Evolutionary conservation across 2,888 invertebrate species (phyloP).

Genomic region (Iphiclides podalirius): DNA sequence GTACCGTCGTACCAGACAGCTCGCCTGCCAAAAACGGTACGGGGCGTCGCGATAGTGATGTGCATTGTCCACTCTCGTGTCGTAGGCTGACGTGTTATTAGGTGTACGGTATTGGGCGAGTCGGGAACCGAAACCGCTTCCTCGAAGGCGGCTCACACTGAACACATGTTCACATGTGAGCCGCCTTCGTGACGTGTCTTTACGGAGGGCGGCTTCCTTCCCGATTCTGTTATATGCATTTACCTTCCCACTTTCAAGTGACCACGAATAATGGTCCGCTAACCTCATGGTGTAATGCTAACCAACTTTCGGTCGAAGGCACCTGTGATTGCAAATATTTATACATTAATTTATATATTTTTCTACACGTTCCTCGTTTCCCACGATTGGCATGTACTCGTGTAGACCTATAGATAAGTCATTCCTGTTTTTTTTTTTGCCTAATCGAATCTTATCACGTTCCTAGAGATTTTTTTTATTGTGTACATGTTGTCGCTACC

Average conservation of each 20-base stretch:
- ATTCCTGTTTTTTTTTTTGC: constrained; percentile 64
- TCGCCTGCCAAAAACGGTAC: no score
- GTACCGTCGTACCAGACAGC: no score
- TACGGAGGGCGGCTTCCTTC: constrained; percentile 45
- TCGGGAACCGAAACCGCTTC: no score
- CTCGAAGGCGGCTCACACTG: no score
- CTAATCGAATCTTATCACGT: not conserved
- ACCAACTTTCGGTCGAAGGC: no score
- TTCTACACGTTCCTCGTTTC: constrained; percentile 18
- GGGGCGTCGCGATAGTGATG: constrained; percentile 26
- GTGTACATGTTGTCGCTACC: no score
- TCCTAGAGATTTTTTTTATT: no score
- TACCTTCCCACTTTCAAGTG: constrained; percentile 34
- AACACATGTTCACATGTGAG: no score
- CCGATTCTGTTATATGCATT: constrained; percentile 49
- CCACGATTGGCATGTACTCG: constrained; percentile 33
- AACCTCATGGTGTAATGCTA: constrained; percentile 30
- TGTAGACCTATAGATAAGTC: constrained; percentile 52
- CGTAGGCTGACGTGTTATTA: constrained; percentile 30
- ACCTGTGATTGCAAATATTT: no score
- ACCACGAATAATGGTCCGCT: no score
- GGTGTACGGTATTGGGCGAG: no score
- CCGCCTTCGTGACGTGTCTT: no score
- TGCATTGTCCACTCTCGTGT: constrained; percentile 43
- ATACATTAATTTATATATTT: not conserved